Conservation (phyloP, 2,888 invertebrate genomes). For the Galeopsomyia nigrocyanea region DNA sequence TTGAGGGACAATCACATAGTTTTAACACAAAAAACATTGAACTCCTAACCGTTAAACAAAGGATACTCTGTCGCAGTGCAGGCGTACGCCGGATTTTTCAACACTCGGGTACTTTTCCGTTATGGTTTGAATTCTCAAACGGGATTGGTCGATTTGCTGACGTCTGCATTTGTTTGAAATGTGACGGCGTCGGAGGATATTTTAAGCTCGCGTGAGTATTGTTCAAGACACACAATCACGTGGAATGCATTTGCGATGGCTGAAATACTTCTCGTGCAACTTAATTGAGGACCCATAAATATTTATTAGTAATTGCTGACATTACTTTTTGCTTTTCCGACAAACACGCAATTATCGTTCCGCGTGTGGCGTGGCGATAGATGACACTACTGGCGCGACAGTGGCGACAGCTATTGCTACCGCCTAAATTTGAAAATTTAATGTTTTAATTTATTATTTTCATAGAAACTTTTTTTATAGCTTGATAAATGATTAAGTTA, state of each 20-base stretch:
- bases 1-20: slow-evolving; percentile 24
- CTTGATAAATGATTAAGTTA: no score
- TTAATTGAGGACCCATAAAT: slow-evolving; percentile 13
- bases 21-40: slow-evolving; percentile 16
- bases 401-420: no score
- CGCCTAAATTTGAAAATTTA: no score
- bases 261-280: not conserved
- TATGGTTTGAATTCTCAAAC: slow-evolving; percentile 36
- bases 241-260: slow-evolving; percentile 4
- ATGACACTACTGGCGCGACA: no score
- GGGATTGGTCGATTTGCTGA: slow-evolving; percentile 41
- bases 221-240: not conserved
- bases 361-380: no score
- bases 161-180: slow-evolving; percentile 27
- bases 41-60: slow-evolving; percentile 34
- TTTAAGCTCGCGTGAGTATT: no score
- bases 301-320: slow-evolving; percentile 6
- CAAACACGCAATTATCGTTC: not conserved
- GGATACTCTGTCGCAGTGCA: slow-evolving; percentile 16
- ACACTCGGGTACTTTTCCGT: slow-evolving; percentile 40
- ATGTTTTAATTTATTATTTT: no score
- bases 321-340: not conserved
- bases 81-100: slow-evolving; percentile 36
- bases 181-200: not conserved
- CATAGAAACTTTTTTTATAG: no score